Conservation (phyloP, 2,888 invertebrate species). For the Dermolepida albohirtum region DNA sequence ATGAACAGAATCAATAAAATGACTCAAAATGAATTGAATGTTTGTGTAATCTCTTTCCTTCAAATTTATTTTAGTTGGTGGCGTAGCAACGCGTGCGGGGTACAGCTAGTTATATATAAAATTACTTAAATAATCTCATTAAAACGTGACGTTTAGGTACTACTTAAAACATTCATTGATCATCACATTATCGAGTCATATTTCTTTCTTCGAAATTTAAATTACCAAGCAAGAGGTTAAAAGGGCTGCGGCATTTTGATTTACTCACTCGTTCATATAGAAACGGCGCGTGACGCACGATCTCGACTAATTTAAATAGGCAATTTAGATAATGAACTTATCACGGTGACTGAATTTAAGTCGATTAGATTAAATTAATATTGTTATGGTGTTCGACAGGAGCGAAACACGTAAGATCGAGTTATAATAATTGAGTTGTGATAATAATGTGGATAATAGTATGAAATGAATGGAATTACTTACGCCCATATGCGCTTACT, state of each 20-base stretch:
- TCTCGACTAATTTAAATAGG: constrained; percentile 29
- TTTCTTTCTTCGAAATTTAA: constrained; percentile 26
- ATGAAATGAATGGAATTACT: constrained; percentile 8
- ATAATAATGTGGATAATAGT: constrained; percentile 23
- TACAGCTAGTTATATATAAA: too few species aligned
- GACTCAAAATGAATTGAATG: too few species aligned
- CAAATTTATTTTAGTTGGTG: too few species aligned
- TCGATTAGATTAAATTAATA: constrained; percentile 34
- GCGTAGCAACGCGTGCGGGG: too few species aligned
- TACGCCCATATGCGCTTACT: background rate
- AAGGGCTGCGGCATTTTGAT: constrained; percentile 5
- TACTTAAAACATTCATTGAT: too few species aligned
- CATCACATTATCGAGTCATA: constrained; percentile 5
- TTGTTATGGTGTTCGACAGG: constrained; percentile 18
- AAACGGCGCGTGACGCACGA: constrained; percentile 6
- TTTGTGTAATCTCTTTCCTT: too few species aligned
- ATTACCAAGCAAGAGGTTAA: constrained; percentile 5
- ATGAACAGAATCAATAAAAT: too few species aligned
- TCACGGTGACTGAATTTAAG: constrained; percentile 38
- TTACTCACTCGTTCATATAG: constrained; percentile 2
- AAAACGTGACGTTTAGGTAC: too few species aligned
- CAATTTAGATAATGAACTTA: constrained; percentile 39
- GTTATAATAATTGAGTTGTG: constrained; percentile 28
- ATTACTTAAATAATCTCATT: too few species aligned
- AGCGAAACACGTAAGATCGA: constrained; percentile 26